Base-by-base conservation (phyloP, 1,140 invertebrate genomes). In the Pinna nobilis region DNA sequence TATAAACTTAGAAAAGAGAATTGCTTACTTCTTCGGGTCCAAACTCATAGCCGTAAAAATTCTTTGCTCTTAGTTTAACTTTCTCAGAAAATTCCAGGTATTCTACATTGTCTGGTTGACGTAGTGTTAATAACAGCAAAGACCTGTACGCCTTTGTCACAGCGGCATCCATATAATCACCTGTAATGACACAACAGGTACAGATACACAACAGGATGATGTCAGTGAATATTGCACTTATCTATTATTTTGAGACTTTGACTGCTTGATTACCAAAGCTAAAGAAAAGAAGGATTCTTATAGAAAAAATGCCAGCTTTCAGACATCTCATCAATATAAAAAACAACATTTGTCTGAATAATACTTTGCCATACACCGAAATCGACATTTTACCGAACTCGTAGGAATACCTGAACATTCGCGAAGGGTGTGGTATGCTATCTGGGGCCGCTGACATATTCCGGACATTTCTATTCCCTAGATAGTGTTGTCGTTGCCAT, bases 71-170 rank as follows among this genome's bases (percentile, higher is more conserved):
- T 9, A 53, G 18, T 47, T 77, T 80, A 13, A 80, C 78, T 20
- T 80, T 51, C 3, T 80, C 72, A 28, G 78, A 69, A 49, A 80
- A 80, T 13, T 28, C 20, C 20, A 65, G 53, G 57, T 77, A 77
- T 69, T 80, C 78, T 2, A 65, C 18, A 30, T 75, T 77, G 37
- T 77, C 75, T 5, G 70, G 75, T 33, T 80, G 78, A 15, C 66
- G 60, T 6, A 77, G 39, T 0, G 78, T 77, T 7, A 80, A 18
- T 18, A 80, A 59, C 20, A 80, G 35, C 1, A 80, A 39, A 0
- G 78, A 80, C 30, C 76, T 72, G 55, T 80, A 80, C 0, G 72
- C 78, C 49, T 70, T 77, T n/a, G 75, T 77, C 1, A 80, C 78
- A 3, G 68, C 75, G 20, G 11, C 33, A 59, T 80, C 78, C 66